Percentiles rank a stretch among this genome's conserved stretches.
phyloP scores from a whole-genome alignment of 2,797 vertebrate species.

The Erethizon dorsatum region DNA sequence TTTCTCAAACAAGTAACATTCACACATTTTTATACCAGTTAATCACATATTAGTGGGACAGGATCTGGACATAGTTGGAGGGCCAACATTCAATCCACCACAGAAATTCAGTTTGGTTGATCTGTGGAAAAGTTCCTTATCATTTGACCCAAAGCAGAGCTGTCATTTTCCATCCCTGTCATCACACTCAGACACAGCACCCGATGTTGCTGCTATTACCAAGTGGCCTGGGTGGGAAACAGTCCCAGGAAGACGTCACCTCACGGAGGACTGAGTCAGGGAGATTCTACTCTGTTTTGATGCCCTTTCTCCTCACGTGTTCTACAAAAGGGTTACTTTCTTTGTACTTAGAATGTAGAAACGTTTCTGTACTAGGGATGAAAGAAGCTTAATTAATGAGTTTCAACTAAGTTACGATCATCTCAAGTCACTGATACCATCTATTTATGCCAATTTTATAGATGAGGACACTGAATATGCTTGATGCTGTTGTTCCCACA shows the following conservation, averaged over 20 bases:
- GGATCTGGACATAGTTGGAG: no score
- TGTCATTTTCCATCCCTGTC: not conserved
- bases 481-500: not conserved
- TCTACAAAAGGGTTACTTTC: no score
- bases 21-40: not conserved
- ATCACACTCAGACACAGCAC: not conserved
- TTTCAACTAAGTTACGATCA: not conserved
- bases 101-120: no score
- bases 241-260: not conserved
- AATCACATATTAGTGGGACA: not conserved
- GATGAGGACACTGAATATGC: not conserved
- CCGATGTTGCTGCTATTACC: not conserved
- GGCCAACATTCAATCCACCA: not conserved
- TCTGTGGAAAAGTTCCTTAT: not conserved
- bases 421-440: not conserved
- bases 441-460: not conserved
- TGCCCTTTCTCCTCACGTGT: no score
- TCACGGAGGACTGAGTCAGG: not conserved
- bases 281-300: not conserved
- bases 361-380: not conserved
- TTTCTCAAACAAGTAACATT: not conserved
- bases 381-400: not conserved
- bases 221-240: not conserved
- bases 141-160: not conserved
- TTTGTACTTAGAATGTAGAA: no score